phyloP scores from a whole-genome alignment of 2,888 invertebrate genomes.

The Dicyrtomina minuta region DNA sequence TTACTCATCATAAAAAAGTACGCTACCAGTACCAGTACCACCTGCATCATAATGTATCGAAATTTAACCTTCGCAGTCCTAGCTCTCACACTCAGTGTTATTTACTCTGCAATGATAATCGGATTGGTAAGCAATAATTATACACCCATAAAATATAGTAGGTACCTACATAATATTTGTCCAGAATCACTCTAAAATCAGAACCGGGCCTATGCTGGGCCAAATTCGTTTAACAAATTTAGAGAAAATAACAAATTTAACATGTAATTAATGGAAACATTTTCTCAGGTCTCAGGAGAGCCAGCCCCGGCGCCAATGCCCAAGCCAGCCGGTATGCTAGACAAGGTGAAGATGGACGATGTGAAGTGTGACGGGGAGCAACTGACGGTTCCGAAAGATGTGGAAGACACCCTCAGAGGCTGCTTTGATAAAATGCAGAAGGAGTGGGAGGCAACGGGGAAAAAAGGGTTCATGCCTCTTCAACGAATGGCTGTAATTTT shows the following conservation, averaged over 20 bases:
- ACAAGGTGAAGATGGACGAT: constrained; percentile 32
- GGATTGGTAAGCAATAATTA: not conserved
- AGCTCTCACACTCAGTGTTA: not conserved
- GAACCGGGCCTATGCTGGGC: no score
- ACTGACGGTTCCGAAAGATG: constrained; percentile 10
- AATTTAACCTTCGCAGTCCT: not conserved
- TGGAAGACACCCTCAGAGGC: not conserved
- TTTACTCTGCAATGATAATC: not conserved
- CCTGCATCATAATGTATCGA: not conserved
- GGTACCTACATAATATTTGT: no score
- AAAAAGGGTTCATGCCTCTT: constrained; percentile 23
- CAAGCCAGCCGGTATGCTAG: constrained; percentile 11
- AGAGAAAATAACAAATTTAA: no score
- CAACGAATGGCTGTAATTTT: constrained; percentile 14
- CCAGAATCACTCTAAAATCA: no score
- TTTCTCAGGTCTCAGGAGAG: not conserved
- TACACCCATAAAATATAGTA: no score
- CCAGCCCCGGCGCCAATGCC: not conserved
- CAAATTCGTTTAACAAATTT: no score
- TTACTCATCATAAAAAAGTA: no score
- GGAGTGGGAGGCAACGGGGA: constrained; percentile 14
- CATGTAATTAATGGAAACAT: no score
- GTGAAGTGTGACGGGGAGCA: constrained; percentile 39
- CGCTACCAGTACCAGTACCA: no score
- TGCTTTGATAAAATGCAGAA: constrained; percentile 15